Evolutionary conservation across 2,797 vertebrate genomes (phyloP), one percentile per base, ranked within the genome.

Genomic region (Bovichtus variegatus): DNA sequence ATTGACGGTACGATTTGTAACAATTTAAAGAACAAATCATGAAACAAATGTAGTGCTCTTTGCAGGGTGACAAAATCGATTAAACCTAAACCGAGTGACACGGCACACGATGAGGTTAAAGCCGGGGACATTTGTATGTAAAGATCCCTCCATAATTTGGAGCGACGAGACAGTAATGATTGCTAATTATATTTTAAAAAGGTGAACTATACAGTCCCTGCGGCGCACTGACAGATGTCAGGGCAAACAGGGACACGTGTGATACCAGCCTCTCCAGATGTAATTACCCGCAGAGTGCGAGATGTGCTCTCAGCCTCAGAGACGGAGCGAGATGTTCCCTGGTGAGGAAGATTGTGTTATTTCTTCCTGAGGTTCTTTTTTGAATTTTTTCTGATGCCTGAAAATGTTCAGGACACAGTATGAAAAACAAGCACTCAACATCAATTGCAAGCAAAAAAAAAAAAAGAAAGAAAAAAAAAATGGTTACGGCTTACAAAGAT

Each of bases 251-350:
- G 67, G 73, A 61, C 21, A 40, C 3, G 2, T 72, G 68, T 62
- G 69, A 64, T n/a, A 53, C 46, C 74, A 83, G 71, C 50, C 73
- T 74, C 75, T 87, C 71, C 65, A 66, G 73, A 83, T 46, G 55
- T 57, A 75, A 87, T 89, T 79, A 84, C 57, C 51, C 49, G 23
- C 38, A n/a, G 41, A 63, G 79, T 51, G 81, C 55, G 59, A 51
- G 73, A 62, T 51, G 72, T 10, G 44, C 73, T 60, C 25, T 68
- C 50, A 36, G 41, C 31, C 54, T 73, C 50, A 23, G 51, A 64
- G 65, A 72, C 60, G 34, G 34, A 82, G 63, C 64, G 72, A 62
- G 59, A 74, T 78, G 62, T 79, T 77, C 69, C 60, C 65, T 51
- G 9, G 21, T 12, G 75, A 64, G n/a, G 62, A 67, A 53, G 57